Conservation (phyloP, 2,113 vertebrate genomes). For the Lycaon pictus region DNA sequence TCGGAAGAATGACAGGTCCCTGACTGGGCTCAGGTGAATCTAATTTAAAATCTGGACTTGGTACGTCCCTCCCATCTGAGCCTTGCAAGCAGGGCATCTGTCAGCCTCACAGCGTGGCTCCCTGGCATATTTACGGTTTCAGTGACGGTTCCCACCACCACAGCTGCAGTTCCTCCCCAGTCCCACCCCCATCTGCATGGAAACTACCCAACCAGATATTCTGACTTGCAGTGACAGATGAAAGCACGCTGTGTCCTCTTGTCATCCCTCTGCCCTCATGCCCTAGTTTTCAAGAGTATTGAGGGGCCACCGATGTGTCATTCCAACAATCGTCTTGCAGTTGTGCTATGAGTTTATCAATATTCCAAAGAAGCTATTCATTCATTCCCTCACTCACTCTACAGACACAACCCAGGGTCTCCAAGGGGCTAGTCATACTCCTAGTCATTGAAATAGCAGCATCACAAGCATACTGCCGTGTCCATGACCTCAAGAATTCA, state of each 20-base stretch:
- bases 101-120: slow-evolving; percentile 38
- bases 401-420: neutral
- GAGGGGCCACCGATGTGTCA: neutral
- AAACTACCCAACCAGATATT: neutral
- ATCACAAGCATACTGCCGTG: neutral
- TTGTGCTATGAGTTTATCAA: neutral
- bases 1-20: slow-evolving; percentile 80
- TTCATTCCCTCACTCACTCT: neutral
- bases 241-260: neutral
- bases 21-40: slow-evolving; percentile 81
- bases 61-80: slow-evolving; percentile 57
- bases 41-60: slow-evolving; percentile 83
- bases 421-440: neutral
- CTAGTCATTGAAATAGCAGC: neutral
- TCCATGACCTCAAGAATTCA: neutral
- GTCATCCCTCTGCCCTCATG: neutral
- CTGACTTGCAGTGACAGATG: neutral
- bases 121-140: neutral
- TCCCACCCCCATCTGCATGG: neutral
- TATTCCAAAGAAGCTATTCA: neutral
- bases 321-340: neutral
- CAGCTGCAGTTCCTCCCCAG: slow-evolving; percentile 41
- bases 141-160: slow-evolving; percentile 19
- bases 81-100: neutral
- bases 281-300: neutral